Base-by-base conservation (phyloP, 2,113 vertebrate genomes). In the Brevimyrus niger region DNA sequence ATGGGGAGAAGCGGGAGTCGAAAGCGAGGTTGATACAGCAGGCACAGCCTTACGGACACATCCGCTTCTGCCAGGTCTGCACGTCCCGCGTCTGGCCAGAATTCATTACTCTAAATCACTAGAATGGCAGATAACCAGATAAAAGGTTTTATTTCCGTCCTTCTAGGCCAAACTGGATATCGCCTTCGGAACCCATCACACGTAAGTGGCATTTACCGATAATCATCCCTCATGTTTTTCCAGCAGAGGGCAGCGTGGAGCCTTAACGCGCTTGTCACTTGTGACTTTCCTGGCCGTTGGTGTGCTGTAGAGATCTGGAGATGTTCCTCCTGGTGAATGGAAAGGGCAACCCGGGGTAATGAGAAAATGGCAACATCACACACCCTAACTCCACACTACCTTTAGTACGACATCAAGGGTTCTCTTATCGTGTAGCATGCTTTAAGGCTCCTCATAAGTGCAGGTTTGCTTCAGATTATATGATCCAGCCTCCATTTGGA, bases 161-260 rank as follows among this genome's bases (percentile, higher is more conserved):
- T 94, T 89, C 80, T 93, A 99, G 98, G 98, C 98, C 61, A 99
- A 99, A 93, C 93, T 99, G 96, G 98, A 99, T 93, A 99, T 99
- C 93, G 97, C 98, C 1, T 99, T 98, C 94, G 98, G 98, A 94
- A 99, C 98, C 69, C 98, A 99, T 90, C 98, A 99, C 92, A 99
- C 98, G 98, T 99, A 97, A 98, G 98, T 96, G 27, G 47, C 86
- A 23, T 38, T 90, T 44, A 58, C 10, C 82, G 42, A 35, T 50
- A 86, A 0, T 35, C 4, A 88, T 8, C 5, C n/a, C 13, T 82
- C 55, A 8, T 53, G 50, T 53, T 50, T 69, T 27, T 76, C 11
- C 58, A 87, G 53, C 51, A 83, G 42, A 83, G 35, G 51, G 80
- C 38, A 44, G 50, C 3, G 21, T 55, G 21, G 88, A 38, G 35